Evolutionary conservation across 2,888 invertebrate species (phyloP), one percentile per base, ranked within the genome.

Genomic region (Acrobasis repandana): DNA sequence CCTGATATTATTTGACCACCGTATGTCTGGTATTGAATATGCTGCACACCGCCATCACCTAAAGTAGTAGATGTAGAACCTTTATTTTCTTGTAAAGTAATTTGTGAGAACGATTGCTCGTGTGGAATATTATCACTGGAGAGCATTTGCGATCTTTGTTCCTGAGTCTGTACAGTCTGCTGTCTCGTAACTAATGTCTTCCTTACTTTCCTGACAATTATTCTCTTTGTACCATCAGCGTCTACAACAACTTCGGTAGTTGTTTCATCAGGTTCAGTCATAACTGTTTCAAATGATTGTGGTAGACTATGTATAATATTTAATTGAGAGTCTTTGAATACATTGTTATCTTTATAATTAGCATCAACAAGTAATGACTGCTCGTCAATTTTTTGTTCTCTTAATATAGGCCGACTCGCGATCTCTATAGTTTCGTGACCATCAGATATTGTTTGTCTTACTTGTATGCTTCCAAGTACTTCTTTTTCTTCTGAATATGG

Each of bases 201-300:
- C 60, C 95, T 93, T 6, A 96, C 79, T 83, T 96, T 96, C 67
- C 94, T 95, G 0, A 97, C 95, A 61, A 97, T 95, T 57, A 97
- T 96, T 68, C 96, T 93, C 75, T 95, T 96, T 0, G 96, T 96
- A 5, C 97, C 97, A 79, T 97, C 96, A 16, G 96, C 94, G 73
- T 96, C 96, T 0, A 95, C 94, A n/a, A 96, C 94, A 3, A 96
- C 95, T 85, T 96, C 96, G 0, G 96, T 97, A 0, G 96, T 96
- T 1, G 96, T 96, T 78, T 96, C 95, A 79, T 96, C 96, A 0
- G 97, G 97, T 80, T 97, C 96, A 0, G 96, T 94, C 79, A 97
- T 94, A 5, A 96, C 93, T 0, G 97, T 96, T 83, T 97, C 96
- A 75, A 96, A 97, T 0, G 96, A 94, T 71, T 96, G 95, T 0